Percentiles rank a stretch among this genome's conserved stretches.
These are phyloP conservation scores for Aythya baeri DNA, from an alignment of 2,113 vertebrate genomes.

Conservation along the genomic window DNA sequence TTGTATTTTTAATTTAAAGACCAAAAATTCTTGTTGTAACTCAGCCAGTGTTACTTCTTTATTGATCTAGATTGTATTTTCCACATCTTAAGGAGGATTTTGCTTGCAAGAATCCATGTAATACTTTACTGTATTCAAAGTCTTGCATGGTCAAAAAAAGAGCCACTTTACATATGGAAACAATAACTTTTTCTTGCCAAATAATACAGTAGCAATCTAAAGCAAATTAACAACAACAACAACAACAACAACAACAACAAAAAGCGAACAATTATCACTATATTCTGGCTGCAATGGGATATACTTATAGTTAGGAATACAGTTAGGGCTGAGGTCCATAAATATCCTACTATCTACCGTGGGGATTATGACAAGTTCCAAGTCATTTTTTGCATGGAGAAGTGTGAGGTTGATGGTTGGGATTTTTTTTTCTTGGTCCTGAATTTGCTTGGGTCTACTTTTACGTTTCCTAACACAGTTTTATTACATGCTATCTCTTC, in stretches of 20 bases:
- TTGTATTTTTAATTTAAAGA: too few species aligned
- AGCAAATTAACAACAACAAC: background rate
- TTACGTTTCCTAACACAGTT: background rate
- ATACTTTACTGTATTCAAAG: background rate
- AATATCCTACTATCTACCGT: background rate
- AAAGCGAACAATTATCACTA: background rate
- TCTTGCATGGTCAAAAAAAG: background rate
- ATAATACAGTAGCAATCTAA: background rate
- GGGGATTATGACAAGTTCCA: background rate
- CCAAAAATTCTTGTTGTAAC: background rate
- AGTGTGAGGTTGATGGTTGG: background rate
- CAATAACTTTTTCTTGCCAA: background rate
- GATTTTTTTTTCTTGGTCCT: background rate
- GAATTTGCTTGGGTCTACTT: background rate
- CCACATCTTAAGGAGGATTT: background rate
- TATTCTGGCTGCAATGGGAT: background rate
- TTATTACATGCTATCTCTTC: background rate
- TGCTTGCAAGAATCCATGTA: background rate
- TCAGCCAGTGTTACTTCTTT: background rate
- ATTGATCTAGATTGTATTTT: background rate
- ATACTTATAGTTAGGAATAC: background rate
- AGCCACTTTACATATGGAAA: background rate
- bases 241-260: too few species aligned
- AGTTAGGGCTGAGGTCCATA: background rate
- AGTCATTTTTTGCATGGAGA: background rate